Evolutionary conservation across 2,113 vertebrate genomes (phyloP).

Genomic region (Bos indicus): DNA sequence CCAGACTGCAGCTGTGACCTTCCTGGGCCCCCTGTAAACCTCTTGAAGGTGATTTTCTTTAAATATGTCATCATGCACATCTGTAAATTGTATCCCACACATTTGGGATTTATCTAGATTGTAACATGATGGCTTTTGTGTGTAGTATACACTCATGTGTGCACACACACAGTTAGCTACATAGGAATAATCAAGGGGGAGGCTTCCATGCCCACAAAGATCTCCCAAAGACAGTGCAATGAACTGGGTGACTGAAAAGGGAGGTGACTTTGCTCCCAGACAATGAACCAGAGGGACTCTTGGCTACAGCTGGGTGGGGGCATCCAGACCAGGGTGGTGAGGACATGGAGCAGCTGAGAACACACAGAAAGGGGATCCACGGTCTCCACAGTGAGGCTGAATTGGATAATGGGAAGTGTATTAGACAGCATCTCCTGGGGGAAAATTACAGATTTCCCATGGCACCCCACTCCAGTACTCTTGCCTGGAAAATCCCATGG

Average conservation of each 20-base stretch:
- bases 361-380: background rate
- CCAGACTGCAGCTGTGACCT: background rate
- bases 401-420: conserved; percentile 65
- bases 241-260: fast-evolving
- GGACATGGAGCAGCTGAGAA: background rate
- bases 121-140: background rate
- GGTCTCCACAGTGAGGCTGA: background rate
- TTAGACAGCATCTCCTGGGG: conserved; percentile 72
- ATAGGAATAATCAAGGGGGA: background rate
- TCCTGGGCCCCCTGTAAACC: background rate
- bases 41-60: background rate
- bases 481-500: too few relatives aligned
- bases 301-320: background rate
- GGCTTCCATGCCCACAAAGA: fast-evolving
- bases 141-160: fast-evolving
- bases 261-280: fast-evolving
- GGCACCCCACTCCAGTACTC: too few relatives aligned
- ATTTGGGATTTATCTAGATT: background rate
- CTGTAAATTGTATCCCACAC: background rate
- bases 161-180: background rate
- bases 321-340: background rate
- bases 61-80: fast-evolving
- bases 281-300: background rate
- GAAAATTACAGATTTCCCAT: conserved; percentile 74
- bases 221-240: background rate